Conservation (phyloP, 2,113 vertebrate genomes). For the Silurus glanis region DNA sequence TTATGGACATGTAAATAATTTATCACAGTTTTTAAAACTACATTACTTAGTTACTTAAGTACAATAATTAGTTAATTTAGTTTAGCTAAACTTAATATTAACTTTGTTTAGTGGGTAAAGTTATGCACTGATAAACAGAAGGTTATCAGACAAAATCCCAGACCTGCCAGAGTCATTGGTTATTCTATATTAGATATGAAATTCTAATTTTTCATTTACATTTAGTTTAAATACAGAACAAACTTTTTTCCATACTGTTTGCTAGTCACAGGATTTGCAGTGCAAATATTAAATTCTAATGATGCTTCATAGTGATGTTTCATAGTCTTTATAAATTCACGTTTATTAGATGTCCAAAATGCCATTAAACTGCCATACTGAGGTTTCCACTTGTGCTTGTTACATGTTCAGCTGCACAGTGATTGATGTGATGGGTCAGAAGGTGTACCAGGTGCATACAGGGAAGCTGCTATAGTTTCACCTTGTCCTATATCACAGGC, state of each 20-base stretch:
- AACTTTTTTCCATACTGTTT: background rate
- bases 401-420: background rate
- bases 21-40: background rate
- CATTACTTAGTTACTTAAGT: no score
- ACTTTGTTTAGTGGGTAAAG: background rate
- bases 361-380: background rate
- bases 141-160: background rate
- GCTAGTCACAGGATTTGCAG: background rate
- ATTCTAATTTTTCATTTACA: background rate
- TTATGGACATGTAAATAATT: background rate
- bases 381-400: background rate
- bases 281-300: background rate
- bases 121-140: background rate
- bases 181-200: background rate
- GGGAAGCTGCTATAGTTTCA: background rate
- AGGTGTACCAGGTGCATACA: background rate
- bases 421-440: background rate
- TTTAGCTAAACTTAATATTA: background rate
- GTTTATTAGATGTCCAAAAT: background rate
- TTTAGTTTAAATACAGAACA: no score
- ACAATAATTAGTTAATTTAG: background rate
- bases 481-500: conserved; percentile 26
- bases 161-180: background rate
- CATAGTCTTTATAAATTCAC: background rate
- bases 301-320: background rate